phyloP scores from a whole-genome alignment of 2,888 invertebrate genomes.

The Lithophane ornitopus region DNA sequence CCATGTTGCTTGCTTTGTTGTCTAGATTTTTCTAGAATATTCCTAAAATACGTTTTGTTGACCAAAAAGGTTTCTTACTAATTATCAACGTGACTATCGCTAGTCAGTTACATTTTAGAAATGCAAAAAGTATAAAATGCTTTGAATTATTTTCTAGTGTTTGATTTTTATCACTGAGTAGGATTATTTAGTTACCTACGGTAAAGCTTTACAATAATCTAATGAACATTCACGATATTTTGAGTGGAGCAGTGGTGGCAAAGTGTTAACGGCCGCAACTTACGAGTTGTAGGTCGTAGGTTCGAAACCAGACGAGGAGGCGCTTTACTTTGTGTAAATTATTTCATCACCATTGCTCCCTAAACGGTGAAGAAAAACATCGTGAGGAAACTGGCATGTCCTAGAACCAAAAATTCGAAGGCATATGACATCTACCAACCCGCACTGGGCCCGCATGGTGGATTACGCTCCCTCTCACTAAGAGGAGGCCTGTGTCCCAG shows the following conservation, averaged over 20 bases:
- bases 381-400: no score
- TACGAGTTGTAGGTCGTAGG: no score
- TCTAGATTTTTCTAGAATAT: conserved; percentile 3
- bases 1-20: conserved; percentile 12
- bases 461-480: no score
- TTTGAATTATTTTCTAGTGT: not conserved
- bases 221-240: not conserved
- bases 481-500: no score
- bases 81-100: not conserved
- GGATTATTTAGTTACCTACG: not conserved
- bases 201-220: not conserved
- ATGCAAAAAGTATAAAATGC: not conserved
- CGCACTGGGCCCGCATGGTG: no score
- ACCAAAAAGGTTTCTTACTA: not conserved
- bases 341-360: no score
- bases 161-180: not conserved
- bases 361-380: no score
- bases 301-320: no score
- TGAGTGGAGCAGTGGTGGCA: not conserved
- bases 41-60: not conserved
- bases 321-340: no score
- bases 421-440: no score
- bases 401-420: no score
- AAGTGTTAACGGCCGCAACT: no score
- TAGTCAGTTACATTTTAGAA: not conserved